phyloP scores from a whole-genome alignment of 2,797 vertebrate genomes.

The Phataginus tetradactyla region DNA sequence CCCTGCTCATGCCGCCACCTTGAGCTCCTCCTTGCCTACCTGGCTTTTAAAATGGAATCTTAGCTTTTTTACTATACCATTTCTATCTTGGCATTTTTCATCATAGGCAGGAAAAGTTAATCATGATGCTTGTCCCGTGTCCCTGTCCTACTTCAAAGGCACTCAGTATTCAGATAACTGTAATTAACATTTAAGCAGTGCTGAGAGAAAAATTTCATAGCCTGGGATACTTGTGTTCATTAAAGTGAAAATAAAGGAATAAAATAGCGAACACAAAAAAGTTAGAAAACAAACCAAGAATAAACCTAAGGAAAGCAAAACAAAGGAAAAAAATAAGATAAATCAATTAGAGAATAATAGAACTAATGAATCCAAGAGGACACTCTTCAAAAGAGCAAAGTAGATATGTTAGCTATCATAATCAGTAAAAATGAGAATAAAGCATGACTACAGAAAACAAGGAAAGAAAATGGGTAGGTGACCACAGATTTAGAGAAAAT shows the following conservation, averaged over 20 bases:
- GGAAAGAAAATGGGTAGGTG: background rate
- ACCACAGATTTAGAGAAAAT: background rate
- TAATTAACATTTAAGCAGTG: background rate
- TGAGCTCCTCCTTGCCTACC: too few relatives aligned
- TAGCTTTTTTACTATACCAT: too few relatives aligned
- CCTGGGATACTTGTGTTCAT: background rate
- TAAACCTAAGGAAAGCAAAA: background rate
- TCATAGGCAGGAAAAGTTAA: too few relatives aligned
- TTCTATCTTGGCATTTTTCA: too few relatives aligned
- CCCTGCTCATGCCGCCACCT: too few relatives aligned
- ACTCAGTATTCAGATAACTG: background rate
- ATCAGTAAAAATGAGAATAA: background rate
- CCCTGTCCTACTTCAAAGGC: background rate
- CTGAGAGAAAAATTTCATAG: background rate
- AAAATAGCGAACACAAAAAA: background rate
- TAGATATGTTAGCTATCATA: background rate
- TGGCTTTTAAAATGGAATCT: too few relatives aligned
- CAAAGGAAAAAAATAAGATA: background rate
- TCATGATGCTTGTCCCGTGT: too few relatives aligned
- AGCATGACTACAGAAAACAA: background rate
- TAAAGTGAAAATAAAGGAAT: background rate
- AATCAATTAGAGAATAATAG: background rate
- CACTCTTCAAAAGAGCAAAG: background rate
- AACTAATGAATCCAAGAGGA: background rate
- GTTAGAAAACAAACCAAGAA: background rate